Evolutionary conservation across 2,888 invertebrate genomes (phyloP).

Genomic region (Stegophylla sp.): DNA sequence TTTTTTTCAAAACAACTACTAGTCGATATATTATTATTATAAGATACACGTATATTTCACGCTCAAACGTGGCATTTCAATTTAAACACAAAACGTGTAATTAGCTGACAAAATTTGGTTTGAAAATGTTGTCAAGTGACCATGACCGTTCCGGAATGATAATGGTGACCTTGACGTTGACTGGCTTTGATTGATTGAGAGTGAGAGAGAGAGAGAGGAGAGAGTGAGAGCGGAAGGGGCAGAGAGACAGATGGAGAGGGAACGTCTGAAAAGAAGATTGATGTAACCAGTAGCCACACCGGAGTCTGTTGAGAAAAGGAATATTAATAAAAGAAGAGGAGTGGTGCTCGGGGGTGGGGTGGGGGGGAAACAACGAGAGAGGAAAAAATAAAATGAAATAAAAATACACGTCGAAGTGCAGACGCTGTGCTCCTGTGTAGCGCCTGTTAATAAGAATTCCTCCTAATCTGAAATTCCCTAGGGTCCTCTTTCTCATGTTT

Average conservation of each 20-base stretch:
- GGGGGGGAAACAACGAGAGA: background rate
- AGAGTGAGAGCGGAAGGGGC: constrained; percentile 8
- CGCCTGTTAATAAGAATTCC: constrained; percentile 40
- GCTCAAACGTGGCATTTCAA: constrained; percentile 8
- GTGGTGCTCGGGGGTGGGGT: background rate
- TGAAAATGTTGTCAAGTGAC: constrained; percentile 56
- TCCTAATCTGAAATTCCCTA: constrained; percentile 49
- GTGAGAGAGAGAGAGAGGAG: constrained; percentile 16
- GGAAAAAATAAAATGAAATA: constrained; percentile 32
- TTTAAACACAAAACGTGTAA: constrained; percentile 46
- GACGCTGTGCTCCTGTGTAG: constrained; percentile 28
- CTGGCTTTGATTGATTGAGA: constrained; percentile 56
- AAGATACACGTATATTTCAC: background rate
- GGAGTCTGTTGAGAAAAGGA: constrained; percentile 45
- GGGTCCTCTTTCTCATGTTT: constrained; percentile 35
- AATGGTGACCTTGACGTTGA: constrained; percentile 55
- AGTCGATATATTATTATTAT: background rate
- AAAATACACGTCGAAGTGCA: constrained; percentile 27
- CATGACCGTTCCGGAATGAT: constrained; percentile 57
- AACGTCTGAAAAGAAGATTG: constrained; percentile 57
- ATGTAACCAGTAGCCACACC: constrained; percentile 54
- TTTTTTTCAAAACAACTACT: constrained; percentile 1
- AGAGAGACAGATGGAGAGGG: constrained; percentile 26
- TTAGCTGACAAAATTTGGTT: constrained; percentile 51
- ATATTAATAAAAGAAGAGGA: constrained; percentile 55